A percentile compares a stretch with the other conserved stretches of the same genome.
These are phyloP conservation scores for Sinocyclocheilus anshuiensis DNA, from an alignment of 2,113 vertebrate species.

Conservation along the genomic window DNA sequence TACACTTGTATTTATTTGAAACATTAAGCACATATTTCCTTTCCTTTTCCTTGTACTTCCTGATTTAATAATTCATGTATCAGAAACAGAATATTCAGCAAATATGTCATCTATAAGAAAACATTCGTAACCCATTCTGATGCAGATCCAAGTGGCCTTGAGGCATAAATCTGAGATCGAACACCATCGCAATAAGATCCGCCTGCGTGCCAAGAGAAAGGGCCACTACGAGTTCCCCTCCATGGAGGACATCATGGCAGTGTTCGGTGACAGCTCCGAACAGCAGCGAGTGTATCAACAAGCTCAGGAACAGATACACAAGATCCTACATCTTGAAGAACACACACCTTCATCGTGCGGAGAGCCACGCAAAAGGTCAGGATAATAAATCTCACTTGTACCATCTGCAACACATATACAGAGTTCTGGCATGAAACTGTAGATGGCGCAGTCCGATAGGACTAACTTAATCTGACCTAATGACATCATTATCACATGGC, in stretches of 20 bases:
- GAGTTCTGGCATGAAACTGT: no score
- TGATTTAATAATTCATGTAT: neutral
- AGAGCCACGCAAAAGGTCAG: slow-evolving; percentile 85
- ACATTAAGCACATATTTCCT: neutral
- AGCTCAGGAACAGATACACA: slow-evolving; percentile 95
- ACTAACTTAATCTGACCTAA: no score
- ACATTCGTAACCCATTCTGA: neutral
- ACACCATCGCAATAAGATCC: slow-evolving; percentile 95
- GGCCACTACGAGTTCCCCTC: slow-evolving; percentile 96
- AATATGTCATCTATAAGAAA: neutral
- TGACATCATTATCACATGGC: no score
- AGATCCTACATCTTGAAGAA: slow-evolving; percentile 86
- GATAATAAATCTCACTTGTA: neutral
- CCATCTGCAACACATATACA: neutral
- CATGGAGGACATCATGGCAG: slow-evolving; percentile 89
- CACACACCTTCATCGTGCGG: slow-evolving; percentile 77
- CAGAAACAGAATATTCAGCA: neutral
- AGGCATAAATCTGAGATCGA: slow-evolving; percentile 97
- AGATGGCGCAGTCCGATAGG: no score
- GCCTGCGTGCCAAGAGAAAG: slow-evolving; percentile 91
- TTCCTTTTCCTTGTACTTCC: no score
- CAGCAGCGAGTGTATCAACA: slow-evolving; percentile 90
- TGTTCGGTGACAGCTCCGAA: slow-evolving; percentile 85
- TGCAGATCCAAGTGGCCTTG: slow-evolving; percentile 88
- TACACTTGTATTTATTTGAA: neutral